Conservation (phyloP, 2,888 invertebrate genomes). For the Tinea pellionella region DNA sequence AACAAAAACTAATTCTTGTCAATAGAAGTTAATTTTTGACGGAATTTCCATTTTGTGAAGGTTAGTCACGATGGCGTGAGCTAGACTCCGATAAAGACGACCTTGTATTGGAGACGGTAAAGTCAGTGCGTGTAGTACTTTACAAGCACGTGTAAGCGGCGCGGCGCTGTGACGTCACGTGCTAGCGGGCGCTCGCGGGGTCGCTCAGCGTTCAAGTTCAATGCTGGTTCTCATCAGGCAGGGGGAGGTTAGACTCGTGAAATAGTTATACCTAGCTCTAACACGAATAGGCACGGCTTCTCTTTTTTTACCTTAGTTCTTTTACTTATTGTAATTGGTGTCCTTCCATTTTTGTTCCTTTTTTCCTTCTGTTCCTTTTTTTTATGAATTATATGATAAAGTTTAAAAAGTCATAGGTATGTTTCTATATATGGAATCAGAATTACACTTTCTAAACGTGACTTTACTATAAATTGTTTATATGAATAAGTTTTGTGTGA, state of each 20-base stretch:
- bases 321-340: too few relatives aligned
- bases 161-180: conserved; percentile 22
- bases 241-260: not conserved
- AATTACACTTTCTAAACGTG: not conserved
- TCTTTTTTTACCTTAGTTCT: too few relatives aligned
- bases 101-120: conserved; percentile 15
- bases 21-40: not conserved
- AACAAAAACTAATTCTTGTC: not conserved
- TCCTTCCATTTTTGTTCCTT: too few relatives aligned
- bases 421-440: too few relatives aligned
- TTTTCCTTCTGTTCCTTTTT: too few relatives aligned
- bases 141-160: conserved; percentile 30
- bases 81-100: conserved; percentile 17
- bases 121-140: conserved; percentile 4
- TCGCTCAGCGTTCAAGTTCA: conserved; percentile 55
- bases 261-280: too few relatives aligned
- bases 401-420: too few relatives aligned
- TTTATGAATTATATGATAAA: too few relatives aligned
- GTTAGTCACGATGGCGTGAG: not conserved
- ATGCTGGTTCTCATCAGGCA: conserved; percentile 32
- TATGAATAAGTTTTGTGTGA: not conserved
- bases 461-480: not conserved
- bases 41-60: not conserved
- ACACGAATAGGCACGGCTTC: too few relatives aligned
- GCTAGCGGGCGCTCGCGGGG: conserved; percentile 18